These are phyloP conservation scores for Lasiurus cinereus DNA, from an alignment of 2,113 vertebrate genomes.

Conservation along the genomic window DNA sequence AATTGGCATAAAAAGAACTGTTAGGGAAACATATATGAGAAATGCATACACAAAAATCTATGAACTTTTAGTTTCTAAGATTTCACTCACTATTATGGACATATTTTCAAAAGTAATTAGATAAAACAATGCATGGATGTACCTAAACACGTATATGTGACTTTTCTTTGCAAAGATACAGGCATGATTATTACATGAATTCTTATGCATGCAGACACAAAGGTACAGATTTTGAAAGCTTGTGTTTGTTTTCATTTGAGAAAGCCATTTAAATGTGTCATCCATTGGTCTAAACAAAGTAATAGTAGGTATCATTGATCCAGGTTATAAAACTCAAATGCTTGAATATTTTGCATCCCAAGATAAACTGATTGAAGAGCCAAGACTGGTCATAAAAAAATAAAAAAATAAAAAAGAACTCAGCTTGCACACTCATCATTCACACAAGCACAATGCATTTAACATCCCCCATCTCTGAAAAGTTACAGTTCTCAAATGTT, in stretches of 20 bases:
- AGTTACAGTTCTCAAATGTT: slow-evolving; percentile 75
- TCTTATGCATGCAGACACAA: slow-evolving; percentile 11
- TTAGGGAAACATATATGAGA: slow-evolving; percentile 81
- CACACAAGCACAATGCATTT: slow-evolving; percentile 32
- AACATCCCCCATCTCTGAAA: slow-evolving; percentile 58
- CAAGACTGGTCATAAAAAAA: slow-evolving; percentile 70
- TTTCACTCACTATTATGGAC: slow-evolving; percentile 12
- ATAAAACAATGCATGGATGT: slow-evolving; percentile 60
- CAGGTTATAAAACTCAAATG: slow-evolving; percentile 72
- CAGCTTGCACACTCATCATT: slow-evolving; percentile 63
- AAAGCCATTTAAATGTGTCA: slow-evolving; percentile 74
- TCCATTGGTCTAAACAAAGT: slow-evolving; percentile 69
- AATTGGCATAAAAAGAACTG: slow-evolving; percentile 87
- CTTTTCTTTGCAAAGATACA: slow-evolving; percentile 50
- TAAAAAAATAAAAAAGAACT: slow-evolving; percentile 52
- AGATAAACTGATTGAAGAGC: slow-evolving; percentile 78
- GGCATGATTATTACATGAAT: neutral
- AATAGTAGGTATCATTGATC: slow-evolving; percentile 79
- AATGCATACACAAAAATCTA: slow-evolving; percentile 62
- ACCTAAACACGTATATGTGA: slow-evolving; percentile 20
- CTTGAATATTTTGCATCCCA: slow-evolving; percentile 83
- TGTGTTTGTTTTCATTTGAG: slow-evolving; percentile 63
- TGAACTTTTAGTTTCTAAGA: slow-evolving; percentile 70
- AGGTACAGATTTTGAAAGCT: slow-evolving; percentile 62
- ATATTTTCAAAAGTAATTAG: slow-evolving; percentile 72